Evolutionary conservation across 2,888 invertebrate genomes (phyloP), one percentile per base, ranked within the genome.

Genomic region (Myathropa florea): DNA sequence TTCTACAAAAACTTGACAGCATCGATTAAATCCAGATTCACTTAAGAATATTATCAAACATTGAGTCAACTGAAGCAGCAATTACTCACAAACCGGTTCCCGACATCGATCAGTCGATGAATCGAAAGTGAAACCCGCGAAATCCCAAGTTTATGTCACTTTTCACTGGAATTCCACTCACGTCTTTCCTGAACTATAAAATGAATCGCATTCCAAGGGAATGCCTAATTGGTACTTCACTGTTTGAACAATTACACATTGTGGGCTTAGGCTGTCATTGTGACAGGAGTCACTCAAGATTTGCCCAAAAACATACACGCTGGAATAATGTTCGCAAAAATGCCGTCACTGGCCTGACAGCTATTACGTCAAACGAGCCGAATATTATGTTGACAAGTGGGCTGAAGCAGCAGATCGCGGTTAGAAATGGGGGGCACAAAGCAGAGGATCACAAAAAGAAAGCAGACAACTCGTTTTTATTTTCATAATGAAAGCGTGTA

Each of bases 151-250:
- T 68, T 57, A 12, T 26, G 23, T 57, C 55, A n/a, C 3, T 24
- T 12, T 21, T 39, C 26, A 9, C 60, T 71, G 7, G 2, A 33
- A 63, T 72, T 72, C 72, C 9, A 63, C 72, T 72, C 72, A 72
- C 72, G 72, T 53, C 46, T 63, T 72, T 63, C 61, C 72, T 72
- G 72, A 53, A 63, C 18, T 53, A 63, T 72, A 72, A 72, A 72
- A 61, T 21, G 23, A 30, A 23, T 30, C 28, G n/a, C 30, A 61
- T 33, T 53, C 30, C 46, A 18, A 46, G n/a, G 1, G 46, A 46
- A 46, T 46, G 46, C 7, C 18, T 46, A 46, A 18, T 46, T 46
- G 18, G 18, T 18, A 18, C 46, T 6, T 46, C 46, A 3, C 39
- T n/a, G n/a, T 14, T 39, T 39, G 2, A 39, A n/a, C 3, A 18